Evolutionary conservation across 1,140 invertebrate species (phyloP), one percentile per base, ranked within the genome.

Genomic region (Lordiphosa stackelbergi): DNA sequence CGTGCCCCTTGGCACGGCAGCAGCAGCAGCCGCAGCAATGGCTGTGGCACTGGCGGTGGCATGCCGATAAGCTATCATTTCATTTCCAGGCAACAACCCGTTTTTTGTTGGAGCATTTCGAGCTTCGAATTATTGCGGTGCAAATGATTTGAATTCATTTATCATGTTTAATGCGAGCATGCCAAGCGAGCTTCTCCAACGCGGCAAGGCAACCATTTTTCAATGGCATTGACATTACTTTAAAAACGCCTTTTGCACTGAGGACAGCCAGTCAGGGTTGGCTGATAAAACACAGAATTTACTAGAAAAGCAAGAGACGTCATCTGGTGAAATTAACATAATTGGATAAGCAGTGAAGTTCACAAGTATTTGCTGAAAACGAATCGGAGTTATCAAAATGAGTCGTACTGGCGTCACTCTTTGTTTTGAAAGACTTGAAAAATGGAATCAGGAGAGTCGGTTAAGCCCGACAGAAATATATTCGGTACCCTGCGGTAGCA

Each of bases 61-160:
- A 31, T 68, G 55, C 59, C 77, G 75, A 79, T 74, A 81, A 79
- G 70, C 70, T 74, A 79, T 81, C 75, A 70, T 79, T 78, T 79
- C 61, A 79, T 69, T 79, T 62, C 43, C 65, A 69, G 66, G 53
- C 69, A 78, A 59, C 65, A 73, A 58, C 59, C 42, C 41, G 37
- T 53, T 66, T 66, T 12, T 68, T 66, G 45, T 53, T 47, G 54
- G 49, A 13, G 36, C 36, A 24, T 45, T 51, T 68, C 42, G 41
- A 47, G 47, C 54, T 42, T 43, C 57, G 51, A 79, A 66, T 66
- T 74, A 74, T 74, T 81, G 75, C 63, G 75, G 75, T 71, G 63
- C 68, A 74, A 81, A 71, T 71, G 71, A 81, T 81, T 74, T 81
- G 71, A 71, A 81, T 81, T 81, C 66, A 81, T 81, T 81, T 81